These are phyloP conservation scores for Poecile montanus DNA, from an alignment of 2,797 vertebrate species.

Conservation along the genomic window DNA sequence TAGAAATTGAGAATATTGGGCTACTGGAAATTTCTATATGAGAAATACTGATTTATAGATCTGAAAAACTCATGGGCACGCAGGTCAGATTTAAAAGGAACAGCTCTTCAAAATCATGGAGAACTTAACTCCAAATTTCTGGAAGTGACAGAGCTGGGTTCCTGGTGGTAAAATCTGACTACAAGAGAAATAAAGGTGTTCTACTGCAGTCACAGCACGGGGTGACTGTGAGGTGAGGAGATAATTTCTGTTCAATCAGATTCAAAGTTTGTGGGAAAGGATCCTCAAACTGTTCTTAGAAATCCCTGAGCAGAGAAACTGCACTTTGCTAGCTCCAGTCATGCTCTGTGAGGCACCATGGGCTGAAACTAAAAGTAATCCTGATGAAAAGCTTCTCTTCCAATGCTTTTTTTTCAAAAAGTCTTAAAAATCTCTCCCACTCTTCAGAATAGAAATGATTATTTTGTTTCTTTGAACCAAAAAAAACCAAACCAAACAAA, in stretches of 20 bases:
- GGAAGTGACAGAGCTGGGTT: rapidly evolving
- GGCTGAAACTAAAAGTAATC: neutral
- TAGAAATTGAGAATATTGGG: neutral
- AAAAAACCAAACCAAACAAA: neutral
- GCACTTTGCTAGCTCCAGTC: neutral
- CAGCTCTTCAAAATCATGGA: neutral
- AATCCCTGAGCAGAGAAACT: neutral
- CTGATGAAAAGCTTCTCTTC: neutral
- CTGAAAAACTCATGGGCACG: neutral
- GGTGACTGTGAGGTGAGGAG: constrained; percentile 29
- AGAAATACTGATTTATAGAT: neutral
- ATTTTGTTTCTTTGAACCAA: neutral
- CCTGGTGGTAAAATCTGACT: neutral
- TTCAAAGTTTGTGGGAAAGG: neutral
- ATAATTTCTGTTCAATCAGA: constrained; percentile 19
- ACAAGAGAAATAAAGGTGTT: neutral
- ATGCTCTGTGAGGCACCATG: neutral
- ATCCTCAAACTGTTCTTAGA: neutral
- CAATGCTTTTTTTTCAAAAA: neutral
- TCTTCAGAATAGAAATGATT: neutral
- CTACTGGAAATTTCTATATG: neutral
- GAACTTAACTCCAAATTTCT: neutral
- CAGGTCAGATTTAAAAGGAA: neutral
- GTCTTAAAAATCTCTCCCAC: neutral
- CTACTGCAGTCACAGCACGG: neutral